Evolutionary conservation across 2,797 vertebrate species (phyloP), one percentile per base, ranked within the genome.

Genomic region (Myotis pilosus): DNA sequence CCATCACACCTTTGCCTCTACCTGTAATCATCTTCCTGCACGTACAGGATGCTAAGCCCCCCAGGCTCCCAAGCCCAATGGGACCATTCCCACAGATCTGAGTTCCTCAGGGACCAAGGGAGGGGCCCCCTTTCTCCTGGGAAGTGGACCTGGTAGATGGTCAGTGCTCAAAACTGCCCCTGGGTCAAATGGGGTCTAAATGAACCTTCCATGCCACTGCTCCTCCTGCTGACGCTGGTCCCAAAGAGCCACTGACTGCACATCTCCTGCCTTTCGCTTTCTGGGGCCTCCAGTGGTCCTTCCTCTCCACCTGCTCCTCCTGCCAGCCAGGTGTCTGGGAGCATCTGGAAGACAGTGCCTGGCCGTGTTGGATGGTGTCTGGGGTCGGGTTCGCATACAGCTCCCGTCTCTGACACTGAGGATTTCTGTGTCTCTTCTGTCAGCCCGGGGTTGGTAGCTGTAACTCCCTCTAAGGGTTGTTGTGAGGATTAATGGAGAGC

Each of bases 131-230:
- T 68, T 36, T 66, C 51, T 38, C 10, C 10, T 23, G 41, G n/a
- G 17, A 86, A 10, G 36, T 86, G 47, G 13, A 4, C 68, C 44
- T 38, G 30, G 49, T 1, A 2, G 3, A 0, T 16, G 20, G 36
- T 53, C 36, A 49, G 9, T 8, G 5, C 66, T 51, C 16, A 55
- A 22, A 68, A 23, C 71, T n/a, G 1, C 12, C 25, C 3, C 30
- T 36, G 8, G 57, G 49, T 15, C 33, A 22, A 3, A 5, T 8
- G 53, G 33, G 3, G 12, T 22, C 33, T 11, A 15, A 33, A 19
- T 0, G 9, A 2, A 1, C 47, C n/a, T 28, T 64, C 1, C 0
- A 8, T 2, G 30, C 28, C 28, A 0, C 68, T 4, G 30, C 10
- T 75, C 38, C 16, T 75, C 38, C 30, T 57, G 8, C 64, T 66